phyloP scores from a whole-genome alignment of 2,113 vertebrate species.

The Heptranchias perlo region DNA sequence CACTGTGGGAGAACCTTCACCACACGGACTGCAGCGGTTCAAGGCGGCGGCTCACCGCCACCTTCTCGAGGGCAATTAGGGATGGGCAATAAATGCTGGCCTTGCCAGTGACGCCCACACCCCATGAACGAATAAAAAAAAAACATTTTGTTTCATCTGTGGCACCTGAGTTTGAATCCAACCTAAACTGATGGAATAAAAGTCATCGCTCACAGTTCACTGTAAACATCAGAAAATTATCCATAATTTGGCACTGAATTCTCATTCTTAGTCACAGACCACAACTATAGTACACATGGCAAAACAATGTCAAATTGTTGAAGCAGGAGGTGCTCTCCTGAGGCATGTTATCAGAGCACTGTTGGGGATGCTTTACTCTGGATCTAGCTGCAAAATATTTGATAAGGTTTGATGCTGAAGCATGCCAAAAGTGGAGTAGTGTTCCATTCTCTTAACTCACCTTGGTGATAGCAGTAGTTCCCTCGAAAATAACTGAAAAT shows the following conservation, averaged over 20 bases:
- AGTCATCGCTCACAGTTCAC: background rate
- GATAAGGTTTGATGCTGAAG: background rate
- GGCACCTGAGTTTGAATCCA: background rate
- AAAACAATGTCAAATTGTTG: background rate
- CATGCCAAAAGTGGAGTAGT: background rate
- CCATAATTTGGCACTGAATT: background rate
- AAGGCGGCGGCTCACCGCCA: no score
- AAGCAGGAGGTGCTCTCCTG: background rate
- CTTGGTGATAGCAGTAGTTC: background rate
- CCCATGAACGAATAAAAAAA: no score
- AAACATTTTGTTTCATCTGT: background rate
- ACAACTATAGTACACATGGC: background rate
- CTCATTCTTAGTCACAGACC: background rate
- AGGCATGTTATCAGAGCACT: background rate
- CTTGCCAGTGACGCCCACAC: no score
- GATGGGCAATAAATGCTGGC: no score
- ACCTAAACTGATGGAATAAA: background rate
- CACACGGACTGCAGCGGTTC: no score
- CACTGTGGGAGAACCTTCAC: no score
- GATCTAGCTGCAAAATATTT: background rate
- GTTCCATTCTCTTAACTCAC: background rate
- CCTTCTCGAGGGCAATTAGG: no score
- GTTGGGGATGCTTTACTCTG: background rate
- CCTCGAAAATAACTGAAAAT: background rate
- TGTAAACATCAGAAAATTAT: background rate